Evolutionary conservation across 1,140 invertebrate genomes (phyloP).

Genomic region (Formica selysi): DNA sequence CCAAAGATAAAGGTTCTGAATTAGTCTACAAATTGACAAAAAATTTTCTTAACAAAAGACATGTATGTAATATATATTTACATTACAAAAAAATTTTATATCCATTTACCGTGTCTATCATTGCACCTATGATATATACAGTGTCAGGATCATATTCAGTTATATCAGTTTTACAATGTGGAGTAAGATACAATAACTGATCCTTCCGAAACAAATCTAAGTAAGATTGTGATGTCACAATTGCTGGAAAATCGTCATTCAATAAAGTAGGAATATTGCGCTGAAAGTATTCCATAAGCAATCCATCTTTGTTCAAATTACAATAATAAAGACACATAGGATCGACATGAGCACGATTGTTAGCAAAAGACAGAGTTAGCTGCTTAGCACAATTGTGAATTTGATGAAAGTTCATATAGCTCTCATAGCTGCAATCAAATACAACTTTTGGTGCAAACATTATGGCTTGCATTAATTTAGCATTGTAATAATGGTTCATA

Average conservation of each 20-base stretch:
- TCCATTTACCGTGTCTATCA: slow-evolving; percentile 92
- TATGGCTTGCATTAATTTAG: slow-evolving; percentile 88
- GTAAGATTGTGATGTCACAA: slow-evolving; percentile 91
- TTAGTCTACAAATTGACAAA: slow-evolving; percentile 82
- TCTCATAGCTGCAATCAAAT: slow-evolving; percentile 93
- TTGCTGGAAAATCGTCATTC: slow-evolving; percentile 91
- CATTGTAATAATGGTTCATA: slow-evolving; percentile 89
- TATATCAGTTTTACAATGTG: slow-evolving; percentile 91
- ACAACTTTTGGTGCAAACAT: slow-evolving; percentile 91
- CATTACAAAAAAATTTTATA: slow-evolving; percentile 34
- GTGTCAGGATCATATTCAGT: slow-evolving; percentile 90
- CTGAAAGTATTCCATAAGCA: slow-evolving; percentile 87
- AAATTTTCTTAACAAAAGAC: background rate
- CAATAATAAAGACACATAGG: slow-evolving; percentile 94
- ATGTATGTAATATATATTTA: background rate
- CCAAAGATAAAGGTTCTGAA: slow-evolving; percentile 92
- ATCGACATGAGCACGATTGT: slow-evolving; percentile 90
- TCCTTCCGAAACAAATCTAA: slow-evolving; percentile 93
- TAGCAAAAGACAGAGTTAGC: slow-evolving; percentile 89
- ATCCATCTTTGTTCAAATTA: slow-evolving; percentile 88
- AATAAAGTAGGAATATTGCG: slow-evolving; percentile 90
- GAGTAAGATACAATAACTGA: slow-evolving; percentile 94
- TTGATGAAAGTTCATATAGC: slow-evolving; percentile 91
- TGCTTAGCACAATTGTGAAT: slow-evolving; percentile 91
- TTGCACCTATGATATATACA: slow-evolving; percentile 95